Conservation (phyloP, 2,113 vertebrate species). For the Clarias magur region DNA sequence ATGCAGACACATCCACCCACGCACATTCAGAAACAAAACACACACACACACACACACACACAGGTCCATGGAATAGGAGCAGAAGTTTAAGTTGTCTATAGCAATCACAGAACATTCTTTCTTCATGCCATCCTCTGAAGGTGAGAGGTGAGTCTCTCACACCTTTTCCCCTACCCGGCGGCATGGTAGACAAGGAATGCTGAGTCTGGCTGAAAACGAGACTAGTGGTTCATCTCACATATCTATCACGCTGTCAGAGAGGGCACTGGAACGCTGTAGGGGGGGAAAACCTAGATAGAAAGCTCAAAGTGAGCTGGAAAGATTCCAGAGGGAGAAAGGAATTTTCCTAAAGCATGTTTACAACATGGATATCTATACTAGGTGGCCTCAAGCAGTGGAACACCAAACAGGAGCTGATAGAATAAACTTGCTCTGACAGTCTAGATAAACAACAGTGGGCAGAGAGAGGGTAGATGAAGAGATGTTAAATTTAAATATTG, state of each 20-base stretch:
- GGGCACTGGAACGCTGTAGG: conserved; percentile 56
- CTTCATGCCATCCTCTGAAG: neutral
- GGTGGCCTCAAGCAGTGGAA: conserved; percentile 54
- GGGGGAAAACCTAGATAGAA: conserved; percentile 61
- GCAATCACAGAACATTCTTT: conserved; percentile 14
- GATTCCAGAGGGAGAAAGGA: conserved; percentile 53
- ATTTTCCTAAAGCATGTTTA: conserved; percentile 68
- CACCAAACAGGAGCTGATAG: conserved; percentile 22
- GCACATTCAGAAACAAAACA: neutral
- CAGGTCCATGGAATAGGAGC: no score
- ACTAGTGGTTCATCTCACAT: conserved; percentile 49
- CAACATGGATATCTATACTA: conserved; percentile 57
- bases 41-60: neutral
- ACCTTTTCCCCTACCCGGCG: conserved; percentile 1
- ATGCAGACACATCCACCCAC: neutral
- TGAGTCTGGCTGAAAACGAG: conserved; percentile 35
- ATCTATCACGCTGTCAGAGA: conserved; percentile 60
- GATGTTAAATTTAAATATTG: conserved; percentile 26
- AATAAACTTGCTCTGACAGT: conserved; percentile 57
- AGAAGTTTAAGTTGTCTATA: neutral
- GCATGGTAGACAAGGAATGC: conserved; percentile 39
- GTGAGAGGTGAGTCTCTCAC: conserved; percentile 2
- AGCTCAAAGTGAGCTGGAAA: conserved; percentile 55
- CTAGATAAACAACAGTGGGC: conserved; percentile 55
- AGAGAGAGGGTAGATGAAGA: conserved; percentile 19